Base-by-base conservation (phyloP, 2,113 vertebrate species). In the Plestiodon gilberti region DNA sequence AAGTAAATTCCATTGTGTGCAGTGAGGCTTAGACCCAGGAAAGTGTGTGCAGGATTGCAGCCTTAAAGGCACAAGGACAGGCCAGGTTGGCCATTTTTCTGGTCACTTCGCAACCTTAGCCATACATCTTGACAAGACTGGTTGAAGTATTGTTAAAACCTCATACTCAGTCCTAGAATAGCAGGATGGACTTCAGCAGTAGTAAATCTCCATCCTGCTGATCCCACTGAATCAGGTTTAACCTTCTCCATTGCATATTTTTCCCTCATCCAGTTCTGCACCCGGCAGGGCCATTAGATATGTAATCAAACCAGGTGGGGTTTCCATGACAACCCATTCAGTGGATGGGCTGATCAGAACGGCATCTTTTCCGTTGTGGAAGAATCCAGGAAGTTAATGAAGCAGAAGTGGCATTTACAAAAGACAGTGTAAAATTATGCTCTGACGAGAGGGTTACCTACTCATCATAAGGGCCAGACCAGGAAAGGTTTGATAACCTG, bases 241-340 rank as follows among this genome's bases (percentile, higher is more conserved):
- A 38, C 76, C 65, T 38, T 83, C 57, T 17, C 18, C 61, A 17
- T 28, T n/a, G 38, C 22, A 43, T 62, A 62, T 61, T 75, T 74
- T 75, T 43, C 25, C 43, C 74, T 17, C 52, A 48, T 43, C n/a
- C 64, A 22, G 33, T 69, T 78, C 33, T 79, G 64, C 52, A 78
- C 55, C 52, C 70, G 33, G 59, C 52, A 78, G 61, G 76, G 62
- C 62, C 10, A 38, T 8, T 78, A 48, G 22, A 85, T 38, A 69
- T 78, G 43, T 38, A 70, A 85, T 85, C 65, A 78, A 70, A n/a
- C 74, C 62, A 85, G 33, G 76, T 59, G 33, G 76, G 52, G 84
- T 85, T 85, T 71, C 84, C 84, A 86, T 79, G 84, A 71, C 84
- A 79, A 86, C 84, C 17, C 35, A 15, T 86, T 59, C 65, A 71